Percentiles rank a stretch among this genome's conserved stretches.
These are phyloP conservation scores for Epinephelus cyanopodus DNA, from an alignment of 2,113 vertebrate species.

Conservation along the genomic window DNA sequence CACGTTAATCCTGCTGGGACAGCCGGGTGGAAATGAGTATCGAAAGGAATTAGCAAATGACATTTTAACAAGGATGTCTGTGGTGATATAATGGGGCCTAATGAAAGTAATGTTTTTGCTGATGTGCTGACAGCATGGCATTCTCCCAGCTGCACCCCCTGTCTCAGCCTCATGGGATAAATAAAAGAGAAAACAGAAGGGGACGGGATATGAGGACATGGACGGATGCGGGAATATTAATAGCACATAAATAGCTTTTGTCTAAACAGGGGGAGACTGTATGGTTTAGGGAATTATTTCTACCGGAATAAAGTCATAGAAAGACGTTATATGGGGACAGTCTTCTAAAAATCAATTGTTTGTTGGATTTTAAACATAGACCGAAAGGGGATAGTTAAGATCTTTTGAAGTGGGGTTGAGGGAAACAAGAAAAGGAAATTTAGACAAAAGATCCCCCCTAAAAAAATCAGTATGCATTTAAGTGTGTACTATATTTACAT, in stretches of 20 bases:
- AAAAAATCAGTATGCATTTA: no score
- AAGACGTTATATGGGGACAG: background rate
- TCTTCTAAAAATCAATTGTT: background rate
- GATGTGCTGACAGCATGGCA: constrained; percentile 66
- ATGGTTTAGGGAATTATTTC: background rate
- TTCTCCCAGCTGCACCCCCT: constrained; percentile 50
- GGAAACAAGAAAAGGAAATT: no score
- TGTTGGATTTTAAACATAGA: background rate
- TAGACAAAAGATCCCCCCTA: no score
- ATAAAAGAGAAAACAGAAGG: constrained; percentile 24
- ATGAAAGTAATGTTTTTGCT: constrained; percentile 72
- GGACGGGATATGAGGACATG: constrained; percentile 11
- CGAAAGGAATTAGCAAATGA: constrained; percentile 75
- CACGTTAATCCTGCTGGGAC: constrained; percentile 65
- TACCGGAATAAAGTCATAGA: background rate
- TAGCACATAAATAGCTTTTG: constrained; percentile 5
- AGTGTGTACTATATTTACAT: no score
- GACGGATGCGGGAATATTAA: background rate
- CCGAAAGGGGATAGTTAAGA: background rate
- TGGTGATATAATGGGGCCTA: constrained; percentile 68
- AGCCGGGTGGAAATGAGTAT: constrained; percentile 61
- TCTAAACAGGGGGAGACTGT: background rate
- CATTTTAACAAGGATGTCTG: constrained; percentile 74
- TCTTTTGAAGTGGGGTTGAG: no score
- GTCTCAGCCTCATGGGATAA: constrained; percentile 29